Evolutionary conservation across 2,888 invertebrate species (phyloP).

Genomic region (Dinocampus coccinellae): DNA sequence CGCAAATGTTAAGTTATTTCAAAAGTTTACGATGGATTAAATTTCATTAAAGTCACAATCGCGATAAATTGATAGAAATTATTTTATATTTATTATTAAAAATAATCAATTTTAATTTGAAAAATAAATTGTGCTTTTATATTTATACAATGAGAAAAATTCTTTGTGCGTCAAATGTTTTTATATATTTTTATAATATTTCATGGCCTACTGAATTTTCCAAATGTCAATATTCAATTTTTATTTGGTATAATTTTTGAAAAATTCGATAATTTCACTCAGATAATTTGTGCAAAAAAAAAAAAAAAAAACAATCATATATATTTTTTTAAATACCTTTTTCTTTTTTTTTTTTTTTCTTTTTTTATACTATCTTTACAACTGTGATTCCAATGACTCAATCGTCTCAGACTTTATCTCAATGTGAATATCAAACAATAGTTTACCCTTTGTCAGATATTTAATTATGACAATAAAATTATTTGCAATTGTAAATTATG

Average conservation of each 20-base stretch:
- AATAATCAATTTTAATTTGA: no score
- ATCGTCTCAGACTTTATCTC: constrained; percentile 11
- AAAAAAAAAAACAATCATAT: no score
- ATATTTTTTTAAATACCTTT: no score
- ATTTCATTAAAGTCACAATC: neutral
- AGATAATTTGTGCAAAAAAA: no score
- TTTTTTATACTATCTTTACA: neutral
- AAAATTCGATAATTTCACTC: no score
- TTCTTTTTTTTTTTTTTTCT: neutral
- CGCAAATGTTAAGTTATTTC: neutral
- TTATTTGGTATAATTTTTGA: no score
- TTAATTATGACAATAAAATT: constrained; percentile 33
- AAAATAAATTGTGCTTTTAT: no score
- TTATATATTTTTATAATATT: no score
- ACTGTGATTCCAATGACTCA: neutral
- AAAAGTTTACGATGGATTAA: neutral
- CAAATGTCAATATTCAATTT: no score
- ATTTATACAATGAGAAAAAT: no score
- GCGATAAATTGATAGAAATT: neutral
- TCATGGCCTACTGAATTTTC: no score
- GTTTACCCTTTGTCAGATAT: constrained; percentile 24
- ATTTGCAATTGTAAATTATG: constrained; percentile 11
- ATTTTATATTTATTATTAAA: neutral
- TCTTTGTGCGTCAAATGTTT: no score
- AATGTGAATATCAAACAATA: constrained; percentile 29